Evolutionary conservation across 2,113 vertebrate species (phyloP), one percentile per base, ranked within the genome.

Genomic region (Vidua chalybeata): DNA sequence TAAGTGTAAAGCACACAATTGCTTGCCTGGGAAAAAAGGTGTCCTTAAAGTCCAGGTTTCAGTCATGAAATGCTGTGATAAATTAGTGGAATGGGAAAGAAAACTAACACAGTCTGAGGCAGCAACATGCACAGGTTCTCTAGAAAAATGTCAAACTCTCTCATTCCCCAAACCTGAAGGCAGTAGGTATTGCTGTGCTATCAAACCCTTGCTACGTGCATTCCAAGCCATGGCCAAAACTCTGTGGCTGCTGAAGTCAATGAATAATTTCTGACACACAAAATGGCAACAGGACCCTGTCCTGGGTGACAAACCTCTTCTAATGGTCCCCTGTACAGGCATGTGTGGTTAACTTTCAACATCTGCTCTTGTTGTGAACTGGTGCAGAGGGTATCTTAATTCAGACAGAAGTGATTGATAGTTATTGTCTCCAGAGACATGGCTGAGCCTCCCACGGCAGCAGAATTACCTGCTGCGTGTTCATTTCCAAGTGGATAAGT

Each of bases 391-490:
- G 22, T 48, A 22, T 56, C 31, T 73, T 55, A 35, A 61, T 67
- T 91, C 58, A 79, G 66, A 43, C 7, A 61, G 87, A 77, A 66
- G n/a, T 0, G 0, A 63, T 9, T 79, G 61, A 16, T 64, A 56
- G 22, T 49, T 56, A 24, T 69, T 0, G 1, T n/a, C 39, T 45
- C 39, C 4, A 4, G 24, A 68, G 35, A 33, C 4, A 2, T 30
- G 45, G 62, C 28, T 84, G 35, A 56, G 48, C 48, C 64, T 51
- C 43, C n/a, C 30, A 15, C 28, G 67, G 81, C 69, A 79, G 56
- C 41, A 86, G 63, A 83, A 83, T 62, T 56, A 30, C 37, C 27
- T 9, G 19, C 37, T 74, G 17, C 0, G 0, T 46, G 20, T 9
- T 80, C 15, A 16, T 79, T 87, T 79, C 62, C 49, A 67, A 52